Base-by-base conservation (phyloP, 1,140 invertebrate genomes). In the Pollicipes pollicipes region DNA sequence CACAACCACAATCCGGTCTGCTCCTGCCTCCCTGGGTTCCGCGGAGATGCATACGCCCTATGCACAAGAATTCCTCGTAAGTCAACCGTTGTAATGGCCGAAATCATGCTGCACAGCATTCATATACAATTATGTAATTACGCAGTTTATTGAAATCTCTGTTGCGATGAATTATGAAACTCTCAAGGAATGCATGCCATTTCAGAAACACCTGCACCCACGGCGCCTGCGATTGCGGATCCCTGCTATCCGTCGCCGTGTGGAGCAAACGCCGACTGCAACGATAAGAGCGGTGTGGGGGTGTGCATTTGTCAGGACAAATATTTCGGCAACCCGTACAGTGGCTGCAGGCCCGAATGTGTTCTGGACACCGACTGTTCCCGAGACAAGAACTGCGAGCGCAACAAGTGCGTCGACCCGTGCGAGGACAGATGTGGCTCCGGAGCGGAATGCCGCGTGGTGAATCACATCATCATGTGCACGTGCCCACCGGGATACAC, bases 371-470 rank as follows among this genome's bases (percentile, higher is more conserved):
- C 84, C 1, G 90, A 94, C 74, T 95, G 92, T 78, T 87, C 87
- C 69, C 75, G 82, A 0, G 88, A 87, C 75, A 91, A 93, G 79
- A 83, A 83, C 73, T 95, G 91, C 77, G 84, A 84, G n/a, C 87
- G 88, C 72, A 81, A 85, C 30, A 82, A 76, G 77, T 95, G 92
- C 76, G 86, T 85, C 68, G 93, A 93, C 82, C 90, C 91, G 4
- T 95, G 92, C 76, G 76, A 82, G n/a, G 82, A 17, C 69, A 45
- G 30, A 58, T 66, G 68, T 72, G 45, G 70, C 70, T 71, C 74
- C 27, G 28, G 68, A 31, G 72, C 77, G 71, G 71, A 70, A 66
- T 71, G 75, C 68, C 68, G 72, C 63, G 67, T 64, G 70, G 66
- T 72, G 72, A 66, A 71, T 74, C 73, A 74, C 73, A 64, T 74